These are phyloP conservation scores for Operophtera brumata DNA, from an alignment of 2,888 invertebrate species.

Conservation along the genomic window DNA sequence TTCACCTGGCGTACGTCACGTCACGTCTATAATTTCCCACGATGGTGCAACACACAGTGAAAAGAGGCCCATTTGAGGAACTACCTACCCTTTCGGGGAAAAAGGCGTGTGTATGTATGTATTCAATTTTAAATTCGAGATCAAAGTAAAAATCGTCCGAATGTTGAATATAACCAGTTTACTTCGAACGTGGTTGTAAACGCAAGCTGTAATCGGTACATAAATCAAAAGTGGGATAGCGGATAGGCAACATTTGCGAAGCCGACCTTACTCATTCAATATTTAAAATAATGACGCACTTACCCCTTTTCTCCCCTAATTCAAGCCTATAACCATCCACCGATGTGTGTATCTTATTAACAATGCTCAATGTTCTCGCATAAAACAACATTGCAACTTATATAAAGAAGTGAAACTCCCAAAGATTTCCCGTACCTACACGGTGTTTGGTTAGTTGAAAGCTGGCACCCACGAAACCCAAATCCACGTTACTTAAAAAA, in stretches of 20 bases:
- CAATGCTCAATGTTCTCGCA: conserved; percentile 39
- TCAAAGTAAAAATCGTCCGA: no score
- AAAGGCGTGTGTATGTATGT: no score
- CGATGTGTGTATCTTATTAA: conserved; percentile 43
- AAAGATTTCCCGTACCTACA: not conserved
- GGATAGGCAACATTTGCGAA: conserved; percentile 11
- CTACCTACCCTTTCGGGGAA: no score
- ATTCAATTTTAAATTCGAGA: no score
- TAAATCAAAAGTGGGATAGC: conserved; percentile 1
- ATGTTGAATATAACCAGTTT: not conserved
- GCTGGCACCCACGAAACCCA: no score
- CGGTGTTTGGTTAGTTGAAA: no score
- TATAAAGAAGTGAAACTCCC: conserved; percentile 7
- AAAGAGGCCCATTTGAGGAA: no score
- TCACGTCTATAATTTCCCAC: no score
- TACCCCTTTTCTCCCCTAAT: conserved; percentile 25
- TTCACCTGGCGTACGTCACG: no score
- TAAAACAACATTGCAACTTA: not conserved
- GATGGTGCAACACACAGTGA: no score
- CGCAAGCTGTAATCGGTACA: not conserved
- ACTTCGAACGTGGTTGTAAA: not conserved
- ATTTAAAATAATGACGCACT: conserved; percentile 33
- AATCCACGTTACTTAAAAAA: no score
- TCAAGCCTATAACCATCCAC: conserved; percentile 15
- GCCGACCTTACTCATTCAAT: conserved; percentile 27